Base-by-base conservation (phyloP, 2,797 vertebrate genomes). In the Sebastes vulpes region DNA sequence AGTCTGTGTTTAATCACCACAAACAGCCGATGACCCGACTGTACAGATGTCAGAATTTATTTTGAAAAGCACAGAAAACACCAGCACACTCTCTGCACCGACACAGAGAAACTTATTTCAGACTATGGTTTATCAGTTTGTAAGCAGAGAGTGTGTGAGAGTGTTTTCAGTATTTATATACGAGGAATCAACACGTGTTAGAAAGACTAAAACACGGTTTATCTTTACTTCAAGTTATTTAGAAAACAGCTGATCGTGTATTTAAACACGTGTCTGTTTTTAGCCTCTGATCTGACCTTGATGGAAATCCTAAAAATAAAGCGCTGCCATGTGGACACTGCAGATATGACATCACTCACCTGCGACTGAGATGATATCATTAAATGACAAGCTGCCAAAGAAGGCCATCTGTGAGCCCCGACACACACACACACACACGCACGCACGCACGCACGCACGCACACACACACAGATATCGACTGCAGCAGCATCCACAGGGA, bases 341-440 rank as follows among this genome's bases (percentile, higher is more conserved):
- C 87, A 91, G 85, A 86, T 84, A 87, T 89, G 87, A 82, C 81
- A 74, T 89, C 89, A 86, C 83, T 79, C 79, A 84, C 83, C 79
- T 84, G 76, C 16, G 14, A 67, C 86, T 58, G 50, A 75, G 79
- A 79, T 90, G 83, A 88, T 64, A 38, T 86, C 68, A 80, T 72
- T 75, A 80, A 75, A 75, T 25, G 67, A 79, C 3, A n/a, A 83
- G 75, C 65, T 79, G 88, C 90, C 81, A 89, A 79, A 81, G 26
- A 21, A 81, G 61, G 72, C 83, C 79, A 85, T 87, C 86, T 86
- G 81, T 73, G 69, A 52, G 53, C 35, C 54, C 38, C 12, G 1
- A 72, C 70, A 20, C 61, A 50, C 54, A 72, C 70, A 20, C 61
- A 35, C 54, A 25, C 35, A 0, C 31, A 10, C 0, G 0, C 31